Percentiles rank a stretch among this genome's conserved stretches.
Evolutionary conservation across 2,888 invertebrate genomes (phyloP).

Genomic region (Electrophaes corylata): DNA sequence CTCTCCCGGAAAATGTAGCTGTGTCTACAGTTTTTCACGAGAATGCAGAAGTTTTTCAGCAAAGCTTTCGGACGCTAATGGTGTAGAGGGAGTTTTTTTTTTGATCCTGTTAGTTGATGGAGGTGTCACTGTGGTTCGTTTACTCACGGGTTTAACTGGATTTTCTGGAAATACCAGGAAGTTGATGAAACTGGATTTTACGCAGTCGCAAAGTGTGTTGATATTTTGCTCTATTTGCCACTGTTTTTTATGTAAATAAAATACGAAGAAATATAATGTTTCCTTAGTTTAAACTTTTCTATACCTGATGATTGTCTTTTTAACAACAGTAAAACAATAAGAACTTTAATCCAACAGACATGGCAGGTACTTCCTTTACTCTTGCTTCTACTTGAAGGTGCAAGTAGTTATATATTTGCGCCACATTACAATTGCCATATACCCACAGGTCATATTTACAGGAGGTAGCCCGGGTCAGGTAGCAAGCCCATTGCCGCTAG

Average conservation of each 20-base stretch:
- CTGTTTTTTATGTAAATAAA: background rate
- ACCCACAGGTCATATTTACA: too few species aligned
- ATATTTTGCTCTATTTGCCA: background rate
- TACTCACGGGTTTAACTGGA: background rate
- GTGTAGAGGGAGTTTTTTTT: conserved; percentile 9
- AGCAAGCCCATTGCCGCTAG: too few species aligned
- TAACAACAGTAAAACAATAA: too few species aligned
- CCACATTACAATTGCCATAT: too few species aligned
- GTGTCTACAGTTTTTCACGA: background rate
- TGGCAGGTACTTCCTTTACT: too few species aligned
- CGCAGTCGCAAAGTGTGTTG: background rate
- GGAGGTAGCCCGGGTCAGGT: too few species aligned
- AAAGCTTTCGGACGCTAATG: conserved; percentile 17
- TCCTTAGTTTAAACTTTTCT: too few species aligned
- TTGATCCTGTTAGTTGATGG: conserved; percentile 12
- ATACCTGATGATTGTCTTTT: too few species aligned
- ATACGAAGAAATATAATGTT: too few species aligned
- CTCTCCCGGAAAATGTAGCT: background rate
- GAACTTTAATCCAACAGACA: too few species aligned
- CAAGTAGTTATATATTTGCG: too few species aligned
- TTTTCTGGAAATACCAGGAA: background rate
- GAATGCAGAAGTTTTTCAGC: conserved; percentile 18
- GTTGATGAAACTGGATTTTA: background rate
- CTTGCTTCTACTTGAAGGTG: too few species aligned
- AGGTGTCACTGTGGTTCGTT: background rate